These are phyloP conservation scores for Alcis repandata DNA, from an alignment of 2,888 invertebrate genomes.

Conservation along the genomic window DNA sequence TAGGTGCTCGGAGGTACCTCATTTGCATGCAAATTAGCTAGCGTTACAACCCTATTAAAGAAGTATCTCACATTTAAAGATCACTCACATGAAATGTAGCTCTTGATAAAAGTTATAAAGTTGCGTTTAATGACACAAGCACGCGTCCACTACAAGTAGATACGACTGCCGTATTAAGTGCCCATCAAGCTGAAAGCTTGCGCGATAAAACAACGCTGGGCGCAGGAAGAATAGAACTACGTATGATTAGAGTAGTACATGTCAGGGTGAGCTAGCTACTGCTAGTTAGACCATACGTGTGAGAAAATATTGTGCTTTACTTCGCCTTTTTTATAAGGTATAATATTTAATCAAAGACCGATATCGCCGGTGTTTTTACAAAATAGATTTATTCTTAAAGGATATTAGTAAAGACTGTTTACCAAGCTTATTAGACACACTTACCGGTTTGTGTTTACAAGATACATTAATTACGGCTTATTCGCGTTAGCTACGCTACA, in stretches of 20 bases:
- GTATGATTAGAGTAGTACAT: slow-evolving; percentile 28
- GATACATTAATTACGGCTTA: slow-evolving; percentile 43
- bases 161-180: slow-evolving; percentile 67
- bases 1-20: slow-evolving; percentile 10
- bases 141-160: slow-evolving; percentile 62
- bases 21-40: slow-evolving; percentile 28
- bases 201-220: slow-evolving; percentile 56
- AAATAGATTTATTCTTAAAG: slow-evolving; percentile 3
- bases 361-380: background rate
- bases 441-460: slow-evolving; percentile 23
- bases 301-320: slow-evolving; percentile 8
- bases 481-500: slow-evolving; percentile 45
- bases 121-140: slow-evolving; percentile 50
- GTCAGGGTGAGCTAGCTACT: slow-evolving; percentile 41
- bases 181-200: slow-evolving; percentile 65
- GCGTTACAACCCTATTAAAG: slow-evolving; percentile 11
- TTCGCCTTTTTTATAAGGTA: background rate
- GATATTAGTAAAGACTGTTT: slow-evolving; percentile 2
- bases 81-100: slow-evolving; percentile 42
- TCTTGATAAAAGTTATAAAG: slow-evolving; percentile 33
- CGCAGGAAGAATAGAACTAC: slow-evolving; percentile 40
- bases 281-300: slow-evolving; percentile 35
- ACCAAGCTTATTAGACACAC: slow-evolving; percentile 28
- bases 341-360: background rate
- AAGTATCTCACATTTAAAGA: slow-evolving; percentile 16